These are phyloP conservation scores for Diabrotica balteata DNA, from an alignment of 2,888 invertebrate genomes.

Conservation along the genomic window DNA sequence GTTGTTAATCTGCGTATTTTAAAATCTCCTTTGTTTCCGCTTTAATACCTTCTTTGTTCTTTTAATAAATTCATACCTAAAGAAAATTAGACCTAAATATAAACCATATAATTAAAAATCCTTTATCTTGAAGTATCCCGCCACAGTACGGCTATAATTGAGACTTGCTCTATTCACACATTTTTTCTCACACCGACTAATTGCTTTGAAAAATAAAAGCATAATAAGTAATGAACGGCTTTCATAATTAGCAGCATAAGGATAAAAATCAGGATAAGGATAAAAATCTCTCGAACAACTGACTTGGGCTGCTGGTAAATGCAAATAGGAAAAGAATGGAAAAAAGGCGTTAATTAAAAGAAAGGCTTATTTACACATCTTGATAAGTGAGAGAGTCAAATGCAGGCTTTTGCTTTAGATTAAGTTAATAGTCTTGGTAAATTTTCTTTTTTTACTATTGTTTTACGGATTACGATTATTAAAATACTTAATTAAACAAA, in stretches of 20 bases:
- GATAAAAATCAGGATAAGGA: slow-evolving; percentile 32
- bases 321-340: slow-evolving; percentile 34
- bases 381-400: slow-evolving; percentile 48
- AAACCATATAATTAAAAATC: slow-evolving; percentile 23
- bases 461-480: too few species aligned
- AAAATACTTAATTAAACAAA: too few species aligned
- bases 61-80: slow-evolving; percentile 36
- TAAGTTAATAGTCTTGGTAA: too few species aligned
- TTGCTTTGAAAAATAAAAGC: slow-evolving; percentile 36
- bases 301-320: slow-evolving; percentile 30
- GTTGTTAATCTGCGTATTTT: too few species aligned
- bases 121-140: slow-evolving; percentile 21
- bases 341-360: slow-evolving; percentile 39
- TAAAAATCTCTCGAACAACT: slow-evolving; percentile 31
- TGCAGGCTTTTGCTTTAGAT: slow-evolving; percentile 34
- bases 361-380: slow-evolving; percentile 45
- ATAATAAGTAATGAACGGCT: slow-evolving; percentile 35
- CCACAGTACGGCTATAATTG: slow-evolving; percentile 18
- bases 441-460: too few species aligned
- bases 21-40: too few species aligned
- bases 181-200: slow-evolving; percentile 31
- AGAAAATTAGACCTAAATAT: slow-evolving; percentile 24
- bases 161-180: slow-evolving; percentile 23
- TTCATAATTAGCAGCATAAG: slow-evolving; percentile 35
- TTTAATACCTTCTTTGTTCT: background rate